Evolutionary conservation across 2,797 vertebrate species (phyloP), one percentile per base, ranked within the genome.

Genomic region (Crax fasciolata): DNA sequence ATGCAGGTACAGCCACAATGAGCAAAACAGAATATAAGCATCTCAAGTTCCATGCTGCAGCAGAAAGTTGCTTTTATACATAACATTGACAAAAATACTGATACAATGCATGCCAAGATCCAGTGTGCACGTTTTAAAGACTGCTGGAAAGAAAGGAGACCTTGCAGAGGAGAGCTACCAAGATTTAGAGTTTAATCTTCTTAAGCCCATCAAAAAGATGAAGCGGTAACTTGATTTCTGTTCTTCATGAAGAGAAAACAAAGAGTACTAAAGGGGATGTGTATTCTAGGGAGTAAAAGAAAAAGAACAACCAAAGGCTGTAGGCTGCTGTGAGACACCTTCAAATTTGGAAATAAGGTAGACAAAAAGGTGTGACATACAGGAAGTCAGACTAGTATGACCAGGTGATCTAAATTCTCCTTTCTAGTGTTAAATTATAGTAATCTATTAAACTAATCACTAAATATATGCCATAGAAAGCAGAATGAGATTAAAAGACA

Each of bases 151-250:
- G 84, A 58, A 68, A 16, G 41, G 38, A 92, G n/a, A 84, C 35
- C 17, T 78, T 68, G 65, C 27, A 91, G 44, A 57, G 49, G 28
- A 87, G 15, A 90, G 21, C 39, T 70, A 78, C 66, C 41, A 73
- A 91, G 82, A 93, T 89, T 94, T 48, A 63, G 43, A 80, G 19
- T 52, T 88, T 87, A 87, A 92, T 68, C 76, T 89, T 39, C 27
- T 83, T 94, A 92, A 93, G n/a, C 17, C 9, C 59, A 63, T n/a
- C 59, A 88, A 89, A 84, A 90, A 89, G 46, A 43, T 39, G 74
- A 58, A 95, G 58, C 30, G 72, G 62, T 32, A 87, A 59, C 70
- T 79, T 52, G 51, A 90, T 73, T 84, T 67, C 59, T 21, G 8
- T 17, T 77, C 65, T 75, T 86, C 59, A 59, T 7, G 12, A 75